phyloP scores from a whole-genome alignment of 1,140 invertebrate species.

The Caligus rogercresseyi region DNA sequence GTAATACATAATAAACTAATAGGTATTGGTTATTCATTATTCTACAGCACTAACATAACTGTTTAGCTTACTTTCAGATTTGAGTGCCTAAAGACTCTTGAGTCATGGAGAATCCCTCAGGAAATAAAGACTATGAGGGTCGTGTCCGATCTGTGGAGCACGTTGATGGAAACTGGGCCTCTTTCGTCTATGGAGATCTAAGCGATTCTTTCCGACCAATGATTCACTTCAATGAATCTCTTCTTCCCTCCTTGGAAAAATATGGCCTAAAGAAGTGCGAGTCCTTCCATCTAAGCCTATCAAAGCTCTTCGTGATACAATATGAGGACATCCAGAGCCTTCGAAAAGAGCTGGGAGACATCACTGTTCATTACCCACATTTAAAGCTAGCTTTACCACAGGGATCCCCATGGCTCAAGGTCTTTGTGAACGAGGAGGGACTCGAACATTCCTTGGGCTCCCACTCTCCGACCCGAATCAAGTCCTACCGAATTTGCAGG shows the following conservation, averaged over 20 bases:
- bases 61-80: too few species aligned
- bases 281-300: neutral
- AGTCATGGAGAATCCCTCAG: too few species aligned
- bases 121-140: neutral
- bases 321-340: neutral
- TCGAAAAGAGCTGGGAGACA: neutral
- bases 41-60: too few species aligned
- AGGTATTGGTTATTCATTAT: too few species aligned
- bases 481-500: neutral
- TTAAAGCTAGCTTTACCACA: neutral
- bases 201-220: neutral
- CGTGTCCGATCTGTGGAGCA: neutral
- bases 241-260: too few species aligned
- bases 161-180: neutral
- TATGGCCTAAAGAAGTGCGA: neutral
- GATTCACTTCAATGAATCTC: too few species aligned
- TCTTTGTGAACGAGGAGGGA: neutral
- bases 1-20: too few species aligned
- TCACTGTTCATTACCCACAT: neutral
- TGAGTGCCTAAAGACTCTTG: too few species aligned
- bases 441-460: neutral
- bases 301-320: neutral
- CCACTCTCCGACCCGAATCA: neutral
- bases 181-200: neutral
- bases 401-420: neutral